Percentiles rank a stretch among this genome's conserved stretches.
phyloP scores from a whole-genome alignment of 2,888 invertebrate genomes.

The Limnephilus auricula region DNA sequence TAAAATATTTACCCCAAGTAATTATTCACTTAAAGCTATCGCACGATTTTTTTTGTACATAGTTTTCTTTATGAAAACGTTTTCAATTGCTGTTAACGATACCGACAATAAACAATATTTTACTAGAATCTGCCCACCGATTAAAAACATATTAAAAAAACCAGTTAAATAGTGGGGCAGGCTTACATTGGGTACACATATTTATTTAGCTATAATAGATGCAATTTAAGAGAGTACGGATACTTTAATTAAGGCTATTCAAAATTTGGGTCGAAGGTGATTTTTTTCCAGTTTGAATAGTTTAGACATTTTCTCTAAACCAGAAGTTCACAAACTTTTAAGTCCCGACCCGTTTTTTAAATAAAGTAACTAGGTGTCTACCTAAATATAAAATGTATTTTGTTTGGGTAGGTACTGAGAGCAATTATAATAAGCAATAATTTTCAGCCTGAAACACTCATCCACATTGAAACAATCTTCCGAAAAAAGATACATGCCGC shows the following conservation, averaged over 20 bases:
- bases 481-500: no score
- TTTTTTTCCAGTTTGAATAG: not conserved
- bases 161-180: not conserved
- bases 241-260: not conserved
- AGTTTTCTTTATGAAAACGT: no score
- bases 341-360: not conserved
- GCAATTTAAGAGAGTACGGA: not conserved
- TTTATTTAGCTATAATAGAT: not conserved
- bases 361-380: no score
- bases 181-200: not conserved
- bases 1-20: no score
- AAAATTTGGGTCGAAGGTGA: not conserved
- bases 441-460: no score
- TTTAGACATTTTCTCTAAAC: not conserved
- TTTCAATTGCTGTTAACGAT: not conserved
- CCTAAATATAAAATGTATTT: no score
- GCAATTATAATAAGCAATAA: no score
- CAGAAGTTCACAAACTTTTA: not conserved
- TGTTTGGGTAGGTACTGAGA: no score
- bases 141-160: not conserved
- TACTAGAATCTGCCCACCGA: no score
- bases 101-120: not conserved
- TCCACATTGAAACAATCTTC: no score
- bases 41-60: no score
- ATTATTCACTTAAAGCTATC: no score